Evolutionary conservation across 2,113 vertebrate genomes (phyloP).

Genomic region (Montifringilla adamsi): DNA sequence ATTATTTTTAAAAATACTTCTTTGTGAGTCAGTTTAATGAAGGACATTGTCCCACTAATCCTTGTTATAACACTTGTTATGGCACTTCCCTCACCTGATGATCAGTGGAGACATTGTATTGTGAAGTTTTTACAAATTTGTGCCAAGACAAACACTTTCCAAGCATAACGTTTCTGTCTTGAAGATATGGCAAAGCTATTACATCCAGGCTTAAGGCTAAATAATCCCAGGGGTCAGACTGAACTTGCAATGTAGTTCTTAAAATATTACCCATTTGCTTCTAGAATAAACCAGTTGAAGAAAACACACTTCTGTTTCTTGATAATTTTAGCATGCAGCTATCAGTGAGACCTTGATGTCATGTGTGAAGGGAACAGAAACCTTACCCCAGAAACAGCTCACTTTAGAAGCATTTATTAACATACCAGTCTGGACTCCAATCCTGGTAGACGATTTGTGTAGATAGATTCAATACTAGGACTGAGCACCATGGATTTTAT

Average conservation of each 20-base stretch:
- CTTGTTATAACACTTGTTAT: neutral
- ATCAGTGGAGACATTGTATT: neutral
- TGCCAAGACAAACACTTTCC: neutral
- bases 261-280: conserved; percentile 4
- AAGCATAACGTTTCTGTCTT: neutral
- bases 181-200: neutral
- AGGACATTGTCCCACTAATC: neutral
- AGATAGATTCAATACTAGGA: neutral
- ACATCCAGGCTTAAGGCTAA: conserved; percentile 17
- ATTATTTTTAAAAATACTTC: neutral
- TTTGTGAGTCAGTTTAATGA: neutral
- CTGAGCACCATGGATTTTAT: neutral
- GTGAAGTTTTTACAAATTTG: neutral
- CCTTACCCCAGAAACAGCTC: neutral
- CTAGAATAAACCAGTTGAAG: neutral
- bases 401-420: neutral
- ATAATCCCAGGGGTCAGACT: neutral
- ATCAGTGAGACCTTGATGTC: neutral
- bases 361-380: neutral
- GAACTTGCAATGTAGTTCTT: neutral
- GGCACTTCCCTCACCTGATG: neutral
- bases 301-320: neutral
- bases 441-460: neutral
- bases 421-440: neutral
- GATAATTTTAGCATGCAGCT: neutral